A percentile compares a stretch with the other conserved stretches of the same genome.
Evolutionary conservation across 2,113 vertebrate species (phyloP).

Genomic region (Odocoileus hemionus): DNA sequence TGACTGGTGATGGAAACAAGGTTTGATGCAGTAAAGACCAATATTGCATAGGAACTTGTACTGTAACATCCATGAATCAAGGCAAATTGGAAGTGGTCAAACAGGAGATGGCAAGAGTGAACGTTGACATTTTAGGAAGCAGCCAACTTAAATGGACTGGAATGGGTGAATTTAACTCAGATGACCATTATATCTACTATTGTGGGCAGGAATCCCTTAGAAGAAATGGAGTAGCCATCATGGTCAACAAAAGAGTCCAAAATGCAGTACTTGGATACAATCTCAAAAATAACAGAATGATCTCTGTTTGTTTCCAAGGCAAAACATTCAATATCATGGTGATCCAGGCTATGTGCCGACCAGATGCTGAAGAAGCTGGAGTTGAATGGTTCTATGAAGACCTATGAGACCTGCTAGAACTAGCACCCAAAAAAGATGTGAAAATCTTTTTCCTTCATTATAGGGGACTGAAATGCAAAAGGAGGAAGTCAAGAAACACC

Average conservation of each 20-base stretch:
- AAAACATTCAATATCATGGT: neutral
- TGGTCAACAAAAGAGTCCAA: neutral
- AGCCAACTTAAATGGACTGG: neutral
- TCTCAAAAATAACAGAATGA: neutral
- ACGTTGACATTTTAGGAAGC: neutral
- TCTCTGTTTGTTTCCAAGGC: rapidly evolving
- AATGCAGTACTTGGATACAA: neutral
- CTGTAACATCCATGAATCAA: neutral
- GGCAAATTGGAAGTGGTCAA: neutral
- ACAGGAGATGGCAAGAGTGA: neutral
- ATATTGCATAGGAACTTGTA: neutral
- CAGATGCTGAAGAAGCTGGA: neutral
- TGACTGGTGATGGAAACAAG: neutral
- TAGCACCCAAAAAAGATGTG: neutral
- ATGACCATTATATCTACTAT: neutral
- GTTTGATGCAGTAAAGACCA: neutral
- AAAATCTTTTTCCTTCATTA: neutral
- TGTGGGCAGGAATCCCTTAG: neutral
- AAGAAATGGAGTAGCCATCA: neutral
- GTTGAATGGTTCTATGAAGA: neutral
- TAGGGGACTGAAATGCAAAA: neutral
- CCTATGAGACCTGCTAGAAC: neutral
- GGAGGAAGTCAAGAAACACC: neutral
- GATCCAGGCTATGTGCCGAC: rapidly evolving
- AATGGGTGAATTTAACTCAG: neutral